Evolutionary conservation across 2,797 vertebrate species (phyloP).

Genomic region (Ambastaia sidthimunki): DNA sequence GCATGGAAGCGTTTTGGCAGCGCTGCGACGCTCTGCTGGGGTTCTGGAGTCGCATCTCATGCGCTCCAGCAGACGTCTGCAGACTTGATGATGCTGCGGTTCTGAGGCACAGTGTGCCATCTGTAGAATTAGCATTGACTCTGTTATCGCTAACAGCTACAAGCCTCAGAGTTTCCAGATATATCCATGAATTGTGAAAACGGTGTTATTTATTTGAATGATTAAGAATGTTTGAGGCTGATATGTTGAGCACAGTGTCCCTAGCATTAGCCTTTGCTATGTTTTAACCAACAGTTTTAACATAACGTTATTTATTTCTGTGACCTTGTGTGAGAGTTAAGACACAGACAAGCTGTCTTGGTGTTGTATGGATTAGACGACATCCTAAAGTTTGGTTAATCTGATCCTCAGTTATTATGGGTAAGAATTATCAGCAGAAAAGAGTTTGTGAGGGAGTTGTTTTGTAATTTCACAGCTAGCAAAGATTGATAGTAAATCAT

Average conservation of each 20-base stretch:
- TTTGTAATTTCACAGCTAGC: conserved; percentile 13
- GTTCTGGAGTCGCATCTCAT: conserved; percentile 21
- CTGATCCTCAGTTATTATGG: conserved; percentile 8
- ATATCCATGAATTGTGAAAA: not conserved
- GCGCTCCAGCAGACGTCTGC: conserved; percentile 28
- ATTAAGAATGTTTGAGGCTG: not conserved
- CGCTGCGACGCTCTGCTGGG: not conserved
- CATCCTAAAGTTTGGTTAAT: not conserved
- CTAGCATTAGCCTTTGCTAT: not conserved
- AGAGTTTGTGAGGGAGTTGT: conserved; percentile 10
- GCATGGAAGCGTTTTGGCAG: conserved; percentile 24
- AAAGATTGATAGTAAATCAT: conserved; percentile 12
- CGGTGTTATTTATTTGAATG: not conserved
- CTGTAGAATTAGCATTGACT: not conserved
- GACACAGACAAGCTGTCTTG: not conserved
- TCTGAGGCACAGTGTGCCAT: not conserved
- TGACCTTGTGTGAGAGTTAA: not conserved
- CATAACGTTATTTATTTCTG: not conserved
- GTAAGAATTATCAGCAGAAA: not conserved
- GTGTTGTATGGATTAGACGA: not conserved
- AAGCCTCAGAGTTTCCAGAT: conserved; percentile 2
- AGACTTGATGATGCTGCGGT: conserved; percentile 49
- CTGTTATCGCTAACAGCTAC: not conserved
- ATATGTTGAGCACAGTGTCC: not conserved
- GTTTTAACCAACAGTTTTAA: not conserved